A percentile compares a stretch with the other conserved stretches of the same genome.
Conservation (phyloP, 1,140 invertebrate species). For the Manduca sexta region DNA sequence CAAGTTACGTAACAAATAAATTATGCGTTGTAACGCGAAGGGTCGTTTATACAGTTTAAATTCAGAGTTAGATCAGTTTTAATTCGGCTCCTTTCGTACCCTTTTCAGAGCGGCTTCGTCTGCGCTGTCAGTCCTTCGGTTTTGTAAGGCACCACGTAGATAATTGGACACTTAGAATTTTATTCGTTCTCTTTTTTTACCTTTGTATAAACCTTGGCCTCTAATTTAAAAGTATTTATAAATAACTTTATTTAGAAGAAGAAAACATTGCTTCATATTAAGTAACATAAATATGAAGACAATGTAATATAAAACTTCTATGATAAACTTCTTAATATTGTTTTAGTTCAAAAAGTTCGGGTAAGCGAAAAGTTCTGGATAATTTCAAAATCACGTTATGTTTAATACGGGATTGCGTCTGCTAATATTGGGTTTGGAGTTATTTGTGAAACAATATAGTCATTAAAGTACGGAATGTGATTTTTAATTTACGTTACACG, state of each 20-base stretch:
- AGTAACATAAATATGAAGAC: too few relatives aligned
- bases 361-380: background rate
- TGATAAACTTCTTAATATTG: too few relatives aligned
- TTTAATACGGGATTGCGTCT: too few relatives aligned
- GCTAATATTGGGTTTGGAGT: too few relatives aligned
- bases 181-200: background rate
- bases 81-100: slow-evolving; percentile 18
- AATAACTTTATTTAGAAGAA: too few relatives aligned
- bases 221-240: too few relatives aligned
- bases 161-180: slow-evolving; percentile 9
- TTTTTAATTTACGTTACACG: slow-evolving; percentile 17
- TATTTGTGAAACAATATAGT: too few relatives aligned
- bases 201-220: background rate
- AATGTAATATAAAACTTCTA: too few relatives aligned
- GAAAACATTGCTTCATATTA: background rate
- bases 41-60: slow-evolving; percentile 7
- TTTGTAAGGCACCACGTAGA: slow-evolving; percentile 5
- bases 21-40: too few relatives aligned
- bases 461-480: slow-evolving; percentile 2
- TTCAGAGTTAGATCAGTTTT: slow-evolving; percentile 15
- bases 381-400: too few relatives aligned
- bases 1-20: too few relatives aligned
- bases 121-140: slow-evolving; percentile 10
- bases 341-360: background rate
- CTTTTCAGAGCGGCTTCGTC: slow-evolving; percentile 14